These are phyloP conservation scores for Lontra canadensis DNA, from an alignment of 2,113 vertebrate species.

Conservation along the genomic window DNA sequence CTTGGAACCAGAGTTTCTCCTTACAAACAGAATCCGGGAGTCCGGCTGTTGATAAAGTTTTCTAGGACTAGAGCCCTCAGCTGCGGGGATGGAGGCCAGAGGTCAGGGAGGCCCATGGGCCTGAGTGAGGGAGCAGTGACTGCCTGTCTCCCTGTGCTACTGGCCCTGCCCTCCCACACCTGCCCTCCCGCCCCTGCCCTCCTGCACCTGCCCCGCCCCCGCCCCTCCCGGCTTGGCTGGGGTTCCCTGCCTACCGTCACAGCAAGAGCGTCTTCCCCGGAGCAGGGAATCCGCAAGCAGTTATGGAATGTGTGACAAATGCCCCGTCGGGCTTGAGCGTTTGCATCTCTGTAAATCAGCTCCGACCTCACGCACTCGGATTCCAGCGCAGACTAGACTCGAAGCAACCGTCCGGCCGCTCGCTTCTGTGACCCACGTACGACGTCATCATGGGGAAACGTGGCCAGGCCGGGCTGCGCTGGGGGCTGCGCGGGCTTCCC, in stretches of 20 bases:
- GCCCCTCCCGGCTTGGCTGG: too few relatives aligned
- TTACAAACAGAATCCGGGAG: not conserved
- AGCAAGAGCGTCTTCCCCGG: rapidly evolving
- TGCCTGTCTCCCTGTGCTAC: not conserved
- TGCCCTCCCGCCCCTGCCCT: too few relatives aligned
- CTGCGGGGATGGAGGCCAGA: not conserved
- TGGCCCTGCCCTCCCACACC: too few relatives aligned
- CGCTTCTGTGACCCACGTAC: too few relatives aligned
- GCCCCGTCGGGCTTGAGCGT: too few relatives aligned
- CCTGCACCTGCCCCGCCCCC: too few relatives aligned
- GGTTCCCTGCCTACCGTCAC: not conserved
- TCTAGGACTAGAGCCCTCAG: not conserved
- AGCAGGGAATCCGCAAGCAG: not conserved
- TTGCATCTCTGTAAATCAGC: not conserved
- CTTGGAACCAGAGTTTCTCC: not conserved
- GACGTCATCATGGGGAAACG: too few relatives aligned
- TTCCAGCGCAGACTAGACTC: too few relatives aligned
- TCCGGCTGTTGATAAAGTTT: not conserved
- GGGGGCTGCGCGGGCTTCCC: too few relatives aligned
- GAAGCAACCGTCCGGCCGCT: too few relatives aligned
- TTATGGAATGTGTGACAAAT: not conserved
- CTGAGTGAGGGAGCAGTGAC: not conserved
- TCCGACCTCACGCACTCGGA: not conserved
- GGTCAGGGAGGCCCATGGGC: not conserved
- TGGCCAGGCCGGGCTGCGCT: too few relatives aligned